Percentiles rank a stretch among this genome's conserved stretches.
Conservation (phyloP, 2,113 vertebrate genomes). For the Pygoscelis adeliae region DNA sequence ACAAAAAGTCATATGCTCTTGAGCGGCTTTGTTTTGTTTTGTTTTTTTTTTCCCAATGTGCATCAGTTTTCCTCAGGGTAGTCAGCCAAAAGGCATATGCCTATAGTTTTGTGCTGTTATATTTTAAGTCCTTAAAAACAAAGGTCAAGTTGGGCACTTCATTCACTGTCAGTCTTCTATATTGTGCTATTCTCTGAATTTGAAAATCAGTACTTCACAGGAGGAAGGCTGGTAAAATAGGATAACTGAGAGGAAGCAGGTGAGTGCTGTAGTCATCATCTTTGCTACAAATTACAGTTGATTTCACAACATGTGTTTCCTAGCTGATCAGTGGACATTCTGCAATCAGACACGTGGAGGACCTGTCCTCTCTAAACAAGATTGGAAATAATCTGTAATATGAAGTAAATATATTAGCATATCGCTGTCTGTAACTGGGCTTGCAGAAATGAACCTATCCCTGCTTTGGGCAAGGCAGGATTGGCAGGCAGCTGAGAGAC, state of each 20-base stretch:
- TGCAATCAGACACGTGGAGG: background rate
- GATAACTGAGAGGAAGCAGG: background rate
- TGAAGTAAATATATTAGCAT: background rate
- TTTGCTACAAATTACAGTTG: background rate
- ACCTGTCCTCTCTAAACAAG: background rate
- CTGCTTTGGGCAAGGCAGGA: background rate
- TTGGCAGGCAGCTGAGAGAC: background rate
- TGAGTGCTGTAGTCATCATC: background rate
- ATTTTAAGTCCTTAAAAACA: background rate
- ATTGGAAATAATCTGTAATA: background rate
- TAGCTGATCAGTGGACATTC: background rate
- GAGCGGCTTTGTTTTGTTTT: background rate
- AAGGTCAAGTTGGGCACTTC: background rate
- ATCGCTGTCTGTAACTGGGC: background rate
- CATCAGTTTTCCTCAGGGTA: background rate
- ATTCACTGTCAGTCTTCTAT: background rate
- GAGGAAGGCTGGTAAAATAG: background rate
- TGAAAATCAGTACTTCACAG: background rate
- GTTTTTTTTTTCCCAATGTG: no score
- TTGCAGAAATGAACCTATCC: background rate
- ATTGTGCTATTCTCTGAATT: background rate
- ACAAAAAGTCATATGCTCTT: background rate
- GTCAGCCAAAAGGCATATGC: background rate
- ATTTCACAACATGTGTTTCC: background rate
- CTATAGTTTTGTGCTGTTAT: background rate